Percentiles rank a stretch among this genome's conserved stretches.
These are phyloP conservation scores for Asbolus verrucosus DNA, from an alignment of 1,140 invertebrate species.

Conservation along the genomic window DNA sequence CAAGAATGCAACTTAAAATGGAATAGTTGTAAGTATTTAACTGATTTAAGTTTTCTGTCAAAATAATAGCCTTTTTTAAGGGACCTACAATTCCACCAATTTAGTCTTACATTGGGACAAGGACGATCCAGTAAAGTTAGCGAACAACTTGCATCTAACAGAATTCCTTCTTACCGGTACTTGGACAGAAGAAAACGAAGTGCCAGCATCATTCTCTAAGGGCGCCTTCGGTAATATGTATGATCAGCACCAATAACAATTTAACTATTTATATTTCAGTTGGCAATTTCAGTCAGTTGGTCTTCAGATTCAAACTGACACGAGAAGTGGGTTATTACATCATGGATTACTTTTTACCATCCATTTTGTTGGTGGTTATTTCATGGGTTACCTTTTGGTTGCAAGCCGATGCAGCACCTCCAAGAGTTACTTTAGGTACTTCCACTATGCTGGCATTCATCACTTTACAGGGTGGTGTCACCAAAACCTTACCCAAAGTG, in stretches of 20 bases:
- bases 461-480: conserved; percentile 84
- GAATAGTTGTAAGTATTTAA: conserved; percentile 80
- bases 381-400: conserved; percentile 94
- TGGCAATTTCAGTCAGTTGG: conserved; percentile 84
- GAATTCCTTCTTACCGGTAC: conserved; percentile 81
- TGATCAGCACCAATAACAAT: background rate
- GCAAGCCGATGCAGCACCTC: conserved; percentile 86
- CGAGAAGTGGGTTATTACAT: conserved; percentile 89
- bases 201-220: conserved; percentile 76
- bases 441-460: conserved; percentile 90
- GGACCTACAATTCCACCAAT: conserved; percentile 84
- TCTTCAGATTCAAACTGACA: conserved; percentile 81
- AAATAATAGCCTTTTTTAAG: no score
- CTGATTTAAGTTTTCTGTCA: background rate
- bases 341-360: conserved; percentile 91
- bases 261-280: conserved; percentile 68
- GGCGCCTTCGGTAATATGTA: conserved; percentile 73
- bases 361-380: conserved; percentile 87
- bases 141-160: conserved; percentile 82
- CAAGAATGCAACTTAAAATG: conserved; percentile 83
- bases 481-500: conserved; percentile 86
- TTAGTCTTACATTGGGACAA: conserved; percentile 81
- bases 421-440: conserved; percentile 84
- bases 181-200: conserved; percentile 78
- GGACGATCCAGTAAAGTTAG: conserved; percentile 79